Percentiles rank a stretch among this genome's conserved stretches.
Evolutionary conservation across 2,113 vertebrate species (phyloP).

Genomic region (Nanorana parkeri): DNA sequence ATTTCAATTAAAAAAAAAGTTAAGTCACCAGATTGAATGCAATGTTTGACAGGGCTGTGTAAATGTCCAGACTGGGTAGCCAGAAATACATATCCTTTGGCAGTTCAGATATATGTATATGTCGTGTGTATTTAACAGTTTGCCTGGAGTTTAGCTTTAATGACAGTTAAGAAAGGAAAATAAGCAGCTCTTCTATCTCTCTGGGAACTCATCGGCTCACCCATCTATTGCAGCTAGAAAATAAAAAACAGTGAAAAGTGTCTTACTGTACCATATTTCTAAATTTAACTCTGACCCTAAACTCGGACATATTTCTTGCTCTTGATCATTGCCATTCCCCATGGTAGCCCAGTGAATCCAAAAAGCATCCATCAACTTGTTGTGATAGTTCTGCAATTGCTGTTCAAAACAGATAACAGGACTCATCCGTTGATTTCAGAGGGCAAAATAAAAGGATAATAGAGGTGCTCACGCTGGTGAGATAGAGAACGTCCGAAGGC

Average conservation of each 20-base stretch:
- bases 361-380: constrained; percentile 50
- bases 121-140: too few species aligned
- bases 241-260: neutral
- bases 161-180: too few species aligned
- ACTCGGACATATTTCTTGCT: constrained; percentile 39
- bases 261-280: constrained; percentile 38
- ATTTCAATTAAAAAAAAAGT: too few species aligned
- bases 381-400: constrained; percentile 58
- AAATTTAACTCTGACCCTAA: constrained; percentile 57
- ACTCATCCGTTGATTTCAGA: constrained; percentile 51
- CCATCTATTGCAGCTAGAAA: neutral
- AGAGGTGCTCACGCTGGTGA: constrained; percentile 36
- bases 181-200: neutral
- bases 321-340: constrained; percentile 44
- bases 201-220: neutral
- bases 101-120: too few species aligned
- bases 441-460: constrained; percentile 54
- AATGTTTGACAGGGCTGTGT: too few species aligned
- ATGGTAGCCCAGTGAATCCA: constrained; percentile 36
- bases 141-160: too few species aligned
- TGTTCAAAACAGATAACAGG: constrained; percentile 58
- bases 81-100: too few species aligned
- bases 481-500: constrained; percentile 38
- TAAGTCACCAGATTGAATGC: too few species aligned
- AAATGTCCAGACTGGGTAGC: too few species aligned